phyloP scores from a whole-genome alignment of 2,113 vertebrate species.

The Campylomormyrus numenius region DNA sequence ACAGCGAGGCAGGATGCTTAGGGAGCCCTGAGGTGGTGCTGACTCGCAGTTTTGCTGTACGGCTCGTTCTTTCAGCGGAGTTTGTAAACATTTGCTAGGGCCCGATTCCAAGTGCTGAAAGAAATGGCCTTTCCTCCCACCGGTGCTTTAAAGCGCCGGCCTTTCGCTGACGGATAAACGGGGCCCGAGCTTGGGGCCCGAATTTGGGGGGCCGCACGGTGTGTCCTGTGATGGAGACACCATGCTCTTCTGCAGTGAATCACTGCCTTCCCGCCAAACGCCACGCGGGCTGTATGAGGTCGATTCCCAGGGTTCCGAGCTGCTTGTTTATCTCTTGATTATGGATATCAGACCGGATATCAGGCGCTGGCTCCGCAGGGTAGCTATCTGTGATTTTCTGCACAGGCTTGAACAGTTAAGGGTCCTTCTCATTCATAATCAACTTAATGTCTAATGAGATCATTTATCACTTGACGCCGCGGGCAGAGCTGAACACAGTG shows the following conservation, averaged over 20 bases:
- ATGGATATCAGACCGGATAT: neutral
- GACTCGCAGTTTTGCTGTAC: neutral
- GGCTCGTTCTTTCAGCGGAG: neutral
- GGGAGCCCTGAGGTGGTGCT: neutral
- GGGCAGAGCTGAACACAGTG: neutral
- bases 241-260: neutral
- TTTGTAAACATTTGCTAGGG: neutral
- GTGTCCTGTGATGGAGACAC: neutral
- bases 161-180: neutral
- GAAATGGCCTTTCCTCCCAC: neutral
- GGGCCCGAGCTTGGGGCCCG: neutral
- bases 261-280: neutral
- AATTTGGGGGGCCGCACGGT: neutral
- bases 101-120: neutral
- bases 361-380: neutral
- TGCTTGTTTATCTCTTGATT: neutral
- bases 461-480: neutral
- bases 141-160: neutral
- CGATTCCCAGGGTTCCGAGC: neutral
- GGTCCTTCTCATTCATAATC: neutral
- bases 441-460: slow-evolving; percentile 1
- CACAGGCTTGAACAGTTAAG: neutral
- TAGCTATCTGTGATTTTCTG: neutral
- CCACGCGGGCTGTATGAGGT: neutral
- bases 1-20: neutral